phyloP scores from a whole-genome alignment of 2,797 vertebrate species.

The Argentina silus region DNA sequence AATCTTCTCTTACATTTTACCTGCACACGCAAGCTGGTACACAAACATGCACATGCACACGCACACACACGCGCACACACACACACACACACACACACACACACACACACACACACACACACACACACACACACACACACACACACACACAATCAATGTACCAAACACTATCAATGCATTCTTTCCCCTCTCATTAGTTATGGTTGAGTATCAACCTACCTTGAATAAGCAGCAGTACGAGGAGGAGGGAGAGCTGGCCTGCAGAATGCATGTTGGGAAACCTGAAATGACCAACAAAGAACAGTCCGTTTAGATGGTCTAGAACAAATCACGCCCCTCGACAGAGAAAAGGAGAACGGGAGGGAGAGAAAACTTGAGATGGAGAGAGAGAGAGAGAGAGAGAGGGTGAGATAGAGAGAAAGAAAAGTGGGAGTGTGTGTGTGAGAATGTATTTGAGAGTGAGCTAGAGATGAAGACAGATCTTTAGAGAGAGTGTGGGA shows the following conservation, averaged over 20 bases:
- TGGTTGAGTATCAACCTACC: conserved; percentile 38
- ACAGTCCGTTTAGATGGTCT: not conserved
- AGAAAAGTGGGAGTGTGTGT: too few relatives aligned
- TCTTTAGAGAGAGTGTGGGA: conserved; percentile 7
- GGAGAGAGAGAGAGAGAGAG: too few relatives aligned
- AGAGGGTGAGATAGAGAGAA: too few relatives aligned
- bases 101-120: conserved; percentile 11
- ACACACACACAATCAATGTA: conserved; percentile 27
- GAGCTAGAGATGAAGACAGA: conserved; percentile 10
- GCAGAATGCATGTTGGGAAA: conserved; percentile 35
- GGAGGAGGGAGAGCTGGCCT: conserved; percentile 25
- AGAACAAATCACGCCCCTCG: not conserved
- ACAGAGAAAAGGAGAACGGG: too few relatives aligned
- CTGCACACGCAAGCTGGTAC: conserved; percentile 11
- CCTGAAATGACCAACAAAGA: conserved; percentile 39
- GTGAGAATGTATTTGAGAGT: not conserved
- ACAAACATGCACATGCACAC: conserved; percentile 8
- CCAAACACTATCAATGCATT: conserved; percentile 18
- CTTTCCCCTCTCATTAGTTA: too few relatives aligned
- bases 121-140: conserved; percentile 12
- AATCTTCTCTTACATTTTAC: not conserved
- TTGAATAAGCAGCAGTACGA: conserved; percentile 50
- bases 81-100: conserved; percentile 8
- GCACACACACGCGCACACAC: conserved; percentile 11
- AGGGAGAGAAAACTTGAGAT: too few relatives aligned